Evolutionary conservation across 2,888 invertebrate genomes (phyloP).

Genomic region (Rutpela maculata): DNA sequence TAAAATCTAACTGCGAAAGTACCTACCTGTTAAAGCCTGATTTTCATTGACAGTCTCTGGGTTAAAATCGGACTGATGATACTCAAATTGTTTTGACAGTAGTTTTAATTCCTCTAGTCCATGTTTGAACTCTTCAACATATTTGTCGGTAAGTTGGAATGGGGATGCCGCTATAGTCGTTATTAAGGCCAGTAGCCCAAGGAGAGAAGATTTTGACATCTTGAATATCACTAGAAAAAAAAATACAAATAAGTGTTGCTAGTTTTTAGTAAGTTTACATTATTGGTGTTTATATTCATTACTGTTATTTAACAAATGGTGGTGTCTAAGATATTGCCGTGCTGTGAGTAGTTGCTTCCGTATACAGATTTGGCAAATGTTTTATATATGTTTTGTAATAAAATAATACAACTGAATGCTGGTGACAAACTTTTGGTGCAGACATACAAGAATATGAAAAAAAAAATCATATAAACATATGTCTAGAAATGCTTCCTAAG

Average conservation of each 20-base stretch:
- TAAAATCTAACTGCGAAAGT: too few relatives aligned
- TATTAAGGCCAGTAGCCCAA: background rate
- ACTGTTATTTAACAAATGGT: too few relatives aligned
- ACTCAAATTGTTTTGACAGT: constrained; percentile 54
- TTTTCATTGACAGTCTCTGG: constrained; percentile 58
- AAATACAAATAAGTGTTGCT: background rate
- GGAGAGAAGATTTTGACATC: constrained; percentile 39
- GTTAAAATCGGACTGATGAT: constrained; percentile 59
- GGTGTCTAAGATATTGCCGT: too few relatives aligned
- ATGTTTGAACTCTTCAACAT: constrained; percentile 64
- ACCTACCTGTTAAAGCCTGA: constrained; percentile 2
- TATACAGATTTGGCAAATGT: too few relatives aligned
- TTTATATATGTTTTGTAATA: too few relatives aligned
- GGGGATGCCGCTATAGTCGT: constrained; percentile 55
- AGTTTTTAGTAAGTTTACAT: background rate
- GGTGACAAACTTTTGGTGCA: too few relatives aligned
- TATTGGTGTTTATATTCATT: too few relatives aligned
- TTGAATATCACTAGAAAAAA: background rate
- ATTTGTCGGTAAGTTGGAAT: constrained; percentile 67
- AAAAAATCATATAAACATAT: too few relatives aligned
- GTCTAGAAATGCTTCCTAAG: too few relatives aligned
- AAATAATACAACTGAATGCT: too few relatives aligned
- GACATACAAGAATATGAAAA: too few relatives aligned
- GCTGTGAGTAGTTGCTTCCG: too few relatives aligned
- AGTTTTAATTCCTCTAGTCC: constrained; percentile 64